Percentiles rank a stretch among this genome's conserved stretches.
Conservation (phyloP, 2,888 invertebrate genomes). For the Panzeria rudis region DNA sequence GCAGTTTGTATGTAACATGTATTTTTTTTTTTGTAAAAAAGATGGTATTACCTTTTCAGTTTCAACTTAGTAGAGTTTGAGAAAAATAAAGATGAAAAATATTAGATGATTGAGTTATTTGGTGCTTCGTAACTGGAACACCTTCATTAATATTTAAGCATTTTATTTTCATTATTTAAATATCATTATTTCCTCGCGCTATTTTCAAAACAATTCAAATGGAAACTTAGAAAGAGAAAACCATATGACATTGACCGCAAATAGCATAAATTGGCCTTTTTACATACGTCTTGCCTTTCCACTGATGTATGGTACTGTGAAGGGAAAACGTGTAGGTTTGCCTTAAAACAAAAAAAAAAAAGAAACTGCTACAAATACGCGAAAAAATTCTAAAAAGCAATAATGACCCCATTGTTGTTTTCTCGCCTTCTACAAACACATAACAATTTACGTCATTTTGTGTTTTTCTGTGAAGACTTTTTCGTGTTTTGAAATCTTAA, state of each 20-base stretch:
- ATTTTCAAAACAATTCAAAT: not conserved
- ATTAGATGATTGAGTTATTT: too few species aligned
- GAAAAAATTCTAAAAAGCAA: constrained; percentile 5
- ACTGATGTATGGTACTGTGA: not conserved
- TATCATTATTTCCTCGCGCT: not conserved
- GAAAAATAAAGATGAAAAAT: too few species aligned
- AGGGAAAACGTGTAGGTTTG: not conserved
- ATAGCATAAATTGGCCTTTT: constrained; percentile 14
- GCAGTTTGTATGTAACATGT: too few species aligned
- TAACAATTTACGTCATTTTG: constrained; percentile 48
- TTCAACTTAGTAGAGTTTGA: too few species aligned
- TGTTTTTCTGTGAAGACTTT: constrained; percentile 4
- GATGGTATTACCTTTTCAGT: too few species aligned
- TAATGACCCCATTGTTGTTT: constrained; percentile 8
- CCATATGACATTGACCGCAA: constrained; percentile 57
- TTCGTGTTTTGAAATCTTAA: constrained; percentile 57
- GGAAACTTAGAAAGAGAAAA: not conserved
- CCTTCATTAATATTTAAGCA: too few species aligned
- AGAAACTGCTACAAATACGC: constrained; percentile 4
- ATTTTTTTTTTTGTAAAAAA: too few species aligned
- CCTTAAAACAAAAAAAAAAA: not conserved
- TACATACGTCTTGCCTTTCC: not conserved
- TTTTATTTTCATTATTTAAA: too few species aligned
- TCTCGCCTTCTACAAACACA: not conserved
- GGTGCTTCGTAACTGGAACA: too few species aligned